A percentile compares a stretch with the other conserved stretches of the same genome.
Conservation (phyloP, 2,113 vertebrate species). For the Alaudala cheleensis region DNA sequence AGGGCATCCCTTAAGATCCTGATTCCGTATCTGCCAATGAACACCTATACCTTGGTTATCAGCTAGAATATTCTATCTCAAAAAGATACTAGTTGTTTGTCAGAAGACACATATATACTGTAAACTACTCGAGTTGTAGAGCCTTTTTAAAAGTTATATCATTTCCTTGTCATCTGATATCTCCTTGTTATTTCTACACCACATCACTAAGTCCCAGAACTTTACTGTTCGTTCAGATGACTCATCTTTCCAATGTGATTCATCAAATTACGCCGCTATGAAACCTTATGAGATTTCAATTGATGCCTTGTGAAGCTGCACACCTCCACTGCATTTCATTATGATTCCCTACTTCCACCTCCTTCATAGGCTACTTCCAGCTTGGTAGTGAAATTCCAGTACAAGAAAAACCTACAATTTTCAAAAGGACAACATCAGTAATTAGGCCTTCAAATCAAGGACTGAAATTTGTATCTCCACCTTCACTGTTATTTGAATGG, state of each 20-base stretch:
- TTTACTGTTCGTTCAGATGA: constrained; percentile 33
- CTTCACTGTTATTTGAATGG: neutral
- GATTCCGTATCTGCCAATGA: neutral
- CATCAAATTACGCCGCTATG: neutral
- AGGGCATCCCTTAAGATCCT: neutral
- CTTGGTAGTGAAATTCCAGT: neutral
- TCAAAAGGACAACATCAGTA: neutral
- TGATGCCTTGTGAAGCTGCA: neutral
- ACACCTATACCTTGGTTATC: neutral
- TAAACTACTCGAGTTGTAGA: neutral
- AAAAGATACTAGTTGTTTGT: neutral
- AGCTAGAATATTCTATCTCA: neutral
- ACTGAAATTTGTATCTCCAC: neutral
- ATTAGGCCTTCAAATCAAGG: neutral
- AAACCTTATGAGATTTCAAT: constrained; percentile 14
- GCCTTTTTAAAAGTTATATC: neutral
- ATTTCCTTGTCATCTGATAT: neutral
- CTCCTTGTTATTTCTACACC: constrained; percentile 10
- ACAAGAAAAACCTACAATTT: neutral
- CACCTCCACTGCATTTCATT: constrained; percentile 3
- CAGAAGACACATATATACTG: neutral
- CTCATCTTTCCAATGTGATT: constrained; percentile 54
- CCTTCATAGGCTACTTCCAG: neutral
- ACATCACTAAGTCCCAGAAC: constrained; percentile 15
- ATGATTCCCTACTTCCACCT: neutral